Percentiles rank a stretch among this genome's conserved stretches.
Evolutionary conservation across 2,113 vertebrate species (phyloP).

Genomic region (Pterocles burchelli): DNA sequence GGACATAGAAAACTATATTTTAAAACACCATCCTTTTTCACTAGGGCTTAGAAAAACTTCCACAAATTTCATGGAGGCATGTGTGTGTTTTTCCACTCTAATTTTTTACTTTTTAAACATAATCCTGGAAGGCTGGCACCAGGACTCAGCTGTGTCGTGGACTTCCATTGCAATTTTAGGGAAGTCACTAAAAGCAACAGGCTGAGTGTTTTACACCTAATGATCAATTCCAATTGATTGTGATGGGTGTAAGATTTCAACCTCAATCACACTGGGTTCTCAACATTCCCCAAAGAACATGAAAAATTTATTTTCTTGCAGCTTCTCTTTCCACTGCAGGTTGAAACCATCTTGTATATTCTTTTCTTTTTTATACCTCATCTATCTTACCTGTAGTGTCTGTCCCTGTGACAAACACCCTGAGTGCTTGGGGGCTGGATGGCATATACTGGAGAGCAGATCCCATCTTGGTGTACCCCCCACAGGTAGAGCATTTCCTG

Average conservation of each 20-base stretch:
- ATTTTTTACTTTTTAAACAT: background rate
- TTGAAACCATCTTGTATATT: background rate
- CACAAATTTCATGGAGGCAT: background rate
- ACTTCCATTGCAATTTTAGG: background rate
- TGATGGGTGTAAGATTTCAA: background rate
- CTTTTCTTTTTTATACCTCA: background rate
- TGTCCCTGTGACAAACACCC: background rate
- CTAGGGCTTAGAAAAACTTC: background rate
- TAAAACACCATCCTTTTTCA: background rate
- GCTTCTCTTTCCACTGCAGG: background rate
- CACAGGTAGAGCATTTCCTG: background rate
- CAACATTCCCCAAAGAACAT: background rate
- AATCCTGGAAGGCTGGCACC: background rate
- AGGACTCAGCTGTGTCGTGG: background rate
- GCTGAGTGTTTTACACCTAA: background rate
- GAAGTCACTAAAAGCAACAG: background rate
- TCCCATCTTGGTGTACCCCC: background rate
- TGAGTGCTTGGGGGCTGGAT: background rate
- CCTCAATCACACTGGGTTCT: background rate
- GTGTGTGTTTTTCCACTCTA: fast-evolving
- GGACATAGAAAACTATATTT: background rate
- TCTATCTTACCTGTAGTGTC: background rate
- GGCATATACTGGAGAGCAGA: background rate
- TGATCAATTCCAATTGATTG: background rate
- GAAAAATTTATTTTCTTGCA: background rate